Base-by-base conservation (phyloP, 2,797 vertebrate species). In the Alfaro cultratus region DNA sequence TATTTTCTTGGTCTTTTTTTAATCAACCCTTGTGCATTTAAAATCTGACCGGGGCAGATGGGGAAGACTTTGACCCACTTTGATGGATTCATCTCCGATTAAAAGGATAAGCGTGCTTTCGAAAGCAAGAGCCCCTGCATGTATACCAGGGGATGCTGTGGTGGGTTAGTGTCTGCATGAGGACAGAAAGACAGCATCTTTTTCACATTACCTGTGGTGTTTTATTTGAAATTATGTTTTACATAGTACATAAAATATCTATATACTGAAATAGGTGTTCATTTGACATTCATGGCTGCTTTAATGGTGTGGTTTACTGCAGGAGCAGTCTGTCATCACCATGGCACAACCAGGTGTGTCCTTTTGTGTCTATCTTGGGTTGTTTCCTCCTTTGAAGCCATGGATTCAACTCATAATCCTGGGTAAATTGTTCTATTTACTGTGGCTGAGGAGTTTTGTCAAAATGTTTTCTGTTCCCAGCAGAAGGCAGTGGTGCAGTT, bases 31-130 rank as follows among this genome's bases (percentile, higher is more conserved):
- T 87, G 88, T 95, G 95, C 94, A 89, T 96, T 95, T 94, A 92
- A 95, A 95, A 95, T 93, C 93, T 94, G 90, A 34, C 80, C 84
- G 46, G 94, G 94, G 93, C 95, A 96, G 95, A 96, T 96, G 95
- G 94, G 89, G 87, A 84, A 83, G 88, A 92, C 94, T 96, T 95
- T 96, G 96, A 96, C 96, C 96, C 95, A 96, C 91, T 96, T 96
- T 96, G 93, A 93, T 95, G 95, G 95, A 95, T 96, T 96, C 95
- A 90, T 89, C 92, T 85, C 89, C 91, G 95, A 96, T 96, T 96
- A 96, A 95, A 95, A 94, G 92, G 95, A 95, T 93, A 94, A 94
- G 93, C 76, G 91, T 89, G 94, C 93, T 94, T 94, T 95, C 87
- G 87, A 94, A 94, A 93, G 94, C 93, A 92, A 90, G 89, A 90